Conservation (phyloP, 2,797 vertebrate species). For the Enteromius fasciolatus region DNA sequence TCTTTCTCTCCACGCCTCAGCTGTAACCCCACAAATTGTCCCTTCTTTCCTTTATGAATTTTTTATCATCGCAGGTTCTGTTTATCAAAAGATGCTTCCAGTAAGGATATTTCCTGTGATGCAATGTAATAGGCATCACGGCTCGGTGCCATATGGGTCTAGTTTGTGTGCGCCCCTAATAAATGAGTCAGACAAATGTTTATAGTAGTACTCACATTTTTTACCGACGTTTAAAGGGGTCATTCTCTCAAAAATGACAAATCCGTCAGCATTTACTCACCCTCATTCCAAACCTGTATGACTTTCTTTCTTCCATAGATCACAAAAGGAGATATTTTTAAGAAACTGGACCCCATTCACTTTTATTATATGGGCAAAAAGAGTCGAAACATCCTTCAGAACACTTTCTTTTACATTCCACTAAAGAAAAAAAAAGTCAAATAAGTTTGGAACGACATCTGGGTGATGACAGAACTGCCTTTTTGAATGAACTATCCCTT, state of each 20-base stretch:
- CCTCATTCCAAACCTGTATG: neutral
- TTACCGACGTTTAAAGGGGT: conserved; percentile 16
- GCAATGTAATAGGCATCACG: conserved; percentile 43
- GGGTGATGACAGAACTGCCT: neutral
- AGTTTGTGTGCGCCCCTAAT: conserved; percentile 19
- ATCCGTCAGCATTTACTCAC: conserved; percentile 14
- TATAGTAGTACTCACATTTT: conserved; percentile 24
- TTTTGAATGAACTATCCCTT: neutral
- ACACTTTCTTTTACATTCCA: neutral
- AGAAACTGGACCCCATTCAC: neutral
- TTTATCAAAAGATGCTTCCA: conserved; percentile 50
- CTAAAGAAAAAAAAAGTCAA: neutral
- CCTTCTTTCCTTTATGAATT: conserved; percentile 37
- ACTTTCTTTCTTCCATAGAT: neutral
- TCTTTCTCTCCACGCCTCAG: conserved; percentile 2
- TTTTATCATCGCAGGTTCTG: conserved; percentile 46
- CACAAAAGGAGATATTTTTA: neutral
- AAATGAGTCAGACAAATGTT: conserved; percentile 46
- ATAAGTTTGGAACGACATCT: neutral
- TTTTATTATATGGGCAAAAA: neutral
- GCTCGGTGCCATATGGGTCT: conserved; percentile 54
- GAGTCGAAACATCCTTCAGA: neutral
- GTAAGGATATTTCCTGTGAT: conserved; percentile 53
- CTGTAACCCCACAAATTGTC: neutral
- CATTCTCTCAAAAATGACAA: neutral